phyloP scores from a whole-genome alignment of 2,113 vertebrate genomes.

The Setophaga coronata region DNA sequence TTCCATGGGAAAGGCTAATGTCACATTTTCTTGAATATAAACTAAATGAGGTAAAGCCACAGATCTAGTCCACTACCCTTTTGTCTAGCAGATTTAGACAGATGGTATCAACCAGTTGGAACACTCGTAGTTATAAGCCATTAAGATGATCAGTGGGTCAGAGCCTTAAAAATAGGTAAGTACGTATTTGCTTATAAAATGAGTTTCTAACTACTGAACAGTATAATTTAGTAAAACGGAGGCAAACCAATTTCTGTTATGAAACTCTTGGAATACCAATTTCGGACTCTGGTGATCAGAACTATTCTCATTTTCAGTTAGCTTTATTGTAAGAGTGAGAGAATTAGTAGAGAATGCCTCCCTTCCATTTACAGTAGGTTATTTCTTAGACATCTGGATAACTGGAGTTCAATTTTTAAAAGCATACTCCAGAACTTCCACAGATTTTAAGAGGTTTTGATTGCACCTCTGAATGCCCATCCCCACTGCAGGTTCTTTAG shows the following conservation, averaged over 20 bases:
- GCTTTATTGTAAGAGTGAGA: neutral
- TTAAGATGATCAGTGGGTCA: neutral
- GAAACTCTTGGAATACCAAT: slow-evolving; percentile 51
- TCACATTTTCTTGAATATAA: slow-evolving; percentile 1
- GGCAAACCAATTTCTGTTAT: slow-evolving; percentile 30
- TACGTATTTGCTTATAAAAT: slow-evolving; percentile 14
- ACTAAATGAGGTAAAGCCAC: neutral
- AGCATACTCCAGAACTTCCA: neutral
- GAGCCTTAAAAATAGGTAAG: slow-evolving; percentile 27
- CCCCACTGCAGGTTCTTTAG: neutral
- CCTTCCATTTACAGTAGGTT: neutral
- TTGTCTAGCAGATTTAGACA: slow-evolving; percentile 25
- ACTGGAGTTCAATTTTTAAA: neutral
- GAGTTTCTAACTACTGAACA: slow-evolving; percentile 40
- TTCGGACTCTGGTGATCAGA: slow-evolving; percentile 42
- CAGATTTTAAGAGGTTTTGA: neutral
- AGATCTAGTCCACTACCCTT: neutral
- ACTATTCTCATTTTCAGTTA: slow-evolving; percentile 37
- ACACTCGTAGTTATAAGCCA: neutral
- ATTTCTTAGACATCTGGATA: neutral
- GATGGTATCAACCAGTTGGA: slow-evolving; percentile 16
- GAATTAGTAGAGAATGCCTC: neutral
- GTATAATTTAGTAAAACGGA: slow-evolving; percentile 51
- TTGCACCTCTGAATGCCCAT: neutral
- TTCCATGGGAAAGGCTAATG: neutral